These are phyloP conservation scores for Spodoptera picta DNA, from an alignment of 2,888 invertebrate genomes.

Conservation along the genomic window DNA sequence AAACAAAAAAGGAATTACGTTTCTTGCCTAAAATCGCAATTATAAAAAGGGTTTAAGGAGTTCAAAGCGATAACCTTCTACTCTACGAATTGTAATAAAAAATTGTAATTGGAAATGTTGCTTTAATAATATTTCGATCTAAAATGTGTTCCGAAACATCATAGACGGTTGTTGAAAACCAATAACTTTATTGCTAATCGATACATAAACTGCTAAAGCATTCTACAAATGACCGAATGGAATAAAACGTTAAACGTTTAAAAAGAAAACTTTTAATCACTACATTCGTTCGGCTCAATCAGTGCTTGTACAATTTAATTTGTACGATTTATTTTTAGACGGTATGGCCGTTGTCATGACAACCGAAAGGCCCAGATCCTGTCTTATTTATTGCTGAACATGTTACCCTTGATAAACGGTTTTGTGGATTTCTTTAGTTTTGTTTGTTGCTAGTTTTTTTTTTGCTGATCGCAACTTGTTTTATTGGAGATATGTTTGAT, in stretches of 20 bases:
- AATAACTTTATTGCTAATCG: conserved; percentile 42
- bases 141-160: conserved; percentile 16
- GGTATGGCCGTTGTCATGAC: conserved; percentile 61
- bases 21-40: too few relatives aligned
- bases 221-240: conserved; percentile 22
- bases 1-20: too few relatives aligned
- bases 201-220: conserved; percentile 44
- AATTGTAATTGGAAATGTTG: too few relatives aligned
- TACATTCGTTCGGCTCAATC: conserved; percentile 41
- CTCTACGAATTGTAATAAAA: too few relatives aligned
- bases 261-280: conserved; percentile 47
- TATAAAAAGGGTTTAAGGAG: too few relatives aligned
- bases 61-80: too few relatives aligned
- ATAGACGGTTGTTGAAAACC: conserved; percentile 15
- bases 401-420: conserved; percentile 68
- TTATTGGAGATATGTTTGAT: conserved; percentile 11
- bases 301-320: conserved; percentile 41
- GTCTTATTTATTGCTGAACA: conserved; percentile 76
- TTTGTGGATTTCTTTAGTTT: conserved; percentile 40
- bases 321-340: conserved; percentile 59
- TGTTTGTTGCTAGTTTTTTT: conserved; percentile 37
- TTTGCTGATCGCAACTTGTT: conserved; percentile 23
- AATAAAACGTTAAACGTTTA: conserved; percentile 29
- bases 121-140: conserved; percentile 34
- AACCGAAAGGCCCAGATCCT: conserved; percentile 62